Conservation (phyloP, 2,888 invertebrate species). For the Sesamia inferens region DNA sequence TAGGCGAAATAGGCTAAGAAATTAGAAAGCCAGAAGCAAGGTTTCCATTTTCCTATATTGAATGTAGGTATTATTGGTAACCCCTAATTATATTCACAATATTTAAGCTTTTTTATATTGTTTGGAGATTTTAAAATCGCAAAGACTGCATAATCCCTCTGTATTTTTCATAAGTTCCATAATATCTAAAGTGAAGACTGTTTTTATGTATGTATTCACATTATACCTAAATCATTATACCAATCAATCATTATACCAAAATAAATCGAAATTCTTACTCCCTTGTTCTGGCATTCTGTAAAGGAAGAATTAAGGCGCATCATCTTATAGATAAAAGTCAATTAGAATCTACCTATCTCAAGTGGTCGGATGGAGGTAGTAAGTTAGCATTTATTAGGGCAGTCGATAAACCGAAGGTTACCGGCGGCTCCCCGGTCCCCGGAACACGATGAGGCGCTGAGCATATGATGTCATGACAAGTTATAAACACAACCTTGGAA, state of each 20-base stretch:
- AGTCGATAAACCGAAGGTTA: slow-evolving; percentile 55
- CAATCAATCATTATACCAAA: too few species aligned
- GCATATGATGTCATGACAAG: slow-evolving; percentile 59
- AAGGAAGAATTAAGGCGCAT: background rate
- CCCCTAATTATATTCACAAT: background rate
- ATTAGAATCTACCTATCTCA: background rate
- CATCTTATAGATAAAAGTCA: background rate
- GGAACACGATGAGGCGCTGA: slow-evolving; percentile 2
- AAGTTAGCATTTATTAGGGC: slow-evolving; percentile 16
- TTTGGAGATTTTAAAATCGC: background rate
- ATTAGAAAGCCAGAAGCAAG: background rate
- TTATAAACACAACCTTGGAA: slow-evolving; percentile 74
- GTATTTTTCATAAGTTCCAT: background rate
- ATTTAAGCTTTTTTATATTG: background rate
- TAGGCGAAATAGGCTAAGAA: background rate
- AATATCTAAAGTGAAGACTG: background rate
- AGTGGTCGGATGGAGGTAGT: slow-evolving; percentile 2
- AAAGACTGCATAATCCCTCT: background rate
- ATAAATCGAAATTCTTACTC: too few species aligned
- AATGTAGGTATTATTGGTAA: background rate
- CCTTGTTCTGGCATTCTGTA: background rate
- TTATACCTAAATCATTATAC: too few species aligned
- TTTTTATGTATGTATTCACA: too few species aligned
- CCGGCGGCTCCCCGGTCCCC: slow-evolving; percentile 14
- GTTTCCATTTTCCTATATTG: background rate